Evolutionary conservation across 2,888 invertebrate genomes (phyloP).

Genomic region (Petrophora chlorosata): DNA sequence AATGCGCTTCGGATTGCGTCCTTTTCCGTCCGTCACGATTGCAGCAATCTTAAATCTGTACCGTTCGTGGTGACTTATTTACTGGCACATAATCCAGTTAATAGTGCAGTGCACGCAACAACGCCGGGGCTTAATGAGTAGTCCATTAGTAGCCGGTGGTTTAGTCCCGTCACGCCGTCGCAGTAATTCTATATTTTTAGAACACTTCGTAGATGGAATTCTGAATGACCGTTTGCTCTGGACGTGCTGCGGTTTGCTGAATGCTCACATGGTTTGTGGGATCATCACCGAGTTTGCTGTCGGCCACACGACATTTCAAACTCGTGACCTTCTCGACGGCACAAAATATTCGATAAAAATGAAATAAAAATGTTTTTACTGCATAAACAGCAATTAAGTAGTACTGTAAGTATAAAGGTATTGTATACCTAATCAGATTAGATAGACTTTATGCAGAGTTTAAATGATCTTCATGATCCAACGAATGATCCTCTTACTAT

Average conservation of each 20-base stretch:
- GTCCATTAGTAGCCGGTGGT: constrained; percentile 35
- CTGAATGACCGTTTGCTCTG: not conserved
- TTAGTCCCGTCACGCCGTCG: constrained; percentile 31
- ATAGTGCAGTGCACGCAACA: constrained; percentile 36
- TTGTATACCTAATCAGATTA: too few species aligned
- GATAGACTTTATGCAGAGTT: too few species aligned
- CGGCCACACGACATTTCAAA: too few species aligned
- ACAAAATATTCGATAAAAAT: too few species aligned
- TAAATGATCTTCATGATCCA: too few species aligned
- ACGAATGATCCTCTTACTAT: too few species aligned
- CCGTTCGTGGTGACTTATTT: constrained; percentile 31
- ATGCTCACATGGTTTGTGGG: not conserved
- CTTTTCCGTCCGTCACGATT: constrained; percentile 23
- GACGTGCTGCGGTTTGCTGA: not conserved
- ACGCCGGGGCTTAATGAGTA: constrained; percentile 32
- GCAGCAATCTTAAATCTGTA: constrained; percentile 28
- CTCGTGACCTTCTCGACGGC: too few species aligned
- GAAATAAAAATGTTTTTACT: too few species aligned
- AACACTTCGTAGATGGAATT: constrained; percentile 11
- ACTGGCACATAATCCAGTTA: constrained; percentile 33
- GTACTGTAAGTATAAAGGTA: too few species aligned
- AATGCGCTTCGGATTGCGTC: constrained; percentile 16
- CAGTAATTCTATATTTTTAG: constrained; percentile 23
- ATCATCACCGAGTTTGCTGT: too few species aligned
- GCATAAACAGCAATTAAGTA: too few species aligned